Percentiles rank a stretch among this genome's conserved stretches.
Evolutionary conservation across 1,140 invertebrate species (phyloP).

Genomic region (Cephus cinctus): DNA sequence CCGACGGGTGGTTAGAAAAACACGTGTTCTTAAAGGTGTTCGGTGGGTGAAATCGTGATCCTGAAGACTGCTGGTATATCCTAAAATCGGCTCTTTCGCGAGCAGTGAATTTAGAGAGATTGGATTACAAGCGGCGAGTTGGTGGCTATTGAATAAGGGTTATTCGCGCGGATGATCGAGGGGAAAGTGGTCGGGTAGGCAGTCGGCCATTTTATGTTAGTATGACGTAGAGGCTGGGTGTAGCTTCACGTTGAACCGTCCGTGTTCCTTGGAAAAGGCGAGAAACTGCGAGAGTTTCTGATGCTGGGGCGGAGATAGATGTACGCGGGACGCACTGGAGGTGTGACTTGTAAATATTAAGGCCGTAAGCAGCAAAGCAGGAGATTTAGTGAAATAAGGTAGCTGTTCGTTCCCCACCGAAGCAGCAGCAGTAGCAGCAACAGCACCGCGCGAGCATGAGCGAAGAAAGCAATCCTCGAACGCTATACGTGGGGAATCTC

Average conservation of each 20-base stretch:
- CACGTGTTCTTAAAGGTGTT: constrained; percentile 33
- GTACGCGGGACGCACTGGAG: constrained; percentile 19
- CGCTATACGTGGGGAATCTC: constrained; percentile 95
- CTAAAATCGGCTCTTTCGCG: not conserved
- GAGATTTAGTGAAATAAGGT: constrained; percentile 19
- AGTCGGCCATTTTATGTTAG: constrained; percentile 48
- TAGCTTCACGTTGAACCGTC: constrained; percentile 42
- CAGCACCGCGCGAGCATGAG: constrained; percentile 56
- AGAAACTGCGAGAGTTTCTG: constrained; percentile 15
- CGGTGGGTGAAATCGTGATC: not conserved
- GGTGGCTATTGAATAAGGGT: constrained; percentile 1
- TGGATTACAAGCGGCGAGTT: too few species aligned
- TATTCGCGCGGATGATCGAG: constrained; percentile 16
- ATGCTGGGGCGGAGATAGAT: constrained; percentile 24
- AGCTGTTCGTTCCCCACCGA: constrained; percentile 16
- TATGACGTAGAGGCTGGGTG: constrained; percentile 46
- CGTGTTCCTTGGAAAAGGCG: constrained; percentile 25
- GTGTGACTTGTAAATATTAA: constrained; percentile 30
- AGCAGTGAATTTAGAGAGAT: not conserved
- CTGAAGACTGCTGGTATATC: not conserved
- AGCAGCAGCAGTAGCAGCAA: too few species aligned
- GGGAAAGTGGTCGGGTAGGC: constrained; percentile 17
- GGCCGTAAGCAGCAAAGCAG: constrained; percentile 3
- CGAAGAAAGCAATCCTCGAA: constrained; percentile 85
- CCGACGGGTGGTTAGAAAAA: constrained; percentile 26